phyloP scores from a whole-genome alignment of 2,113 vertebrate species.

The Equus quagga region DNA sequence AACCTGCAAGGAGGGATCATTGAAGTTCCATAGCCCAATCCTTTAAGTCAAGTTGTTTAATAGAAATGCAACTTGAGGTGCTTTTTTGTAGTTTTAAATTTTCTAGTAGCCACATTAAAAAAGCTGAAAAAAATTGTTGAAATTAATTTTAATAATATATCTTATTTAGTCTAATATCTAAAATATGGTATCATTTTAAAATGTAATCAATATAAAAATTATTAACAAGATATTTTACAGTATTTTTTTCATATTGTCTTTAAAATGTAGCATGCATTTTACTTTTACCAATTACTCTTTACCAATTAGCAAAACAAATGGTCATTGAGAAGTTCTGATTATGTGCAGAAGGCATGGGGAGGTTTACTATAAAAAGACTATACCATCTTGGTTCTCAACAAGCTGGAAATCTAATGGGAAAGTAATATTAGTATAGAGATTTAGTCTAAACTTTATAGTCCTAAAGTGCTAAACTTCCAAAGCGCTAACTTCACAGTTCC shows the following conservation, averaged over 20 bases:
- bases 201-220: background rate
- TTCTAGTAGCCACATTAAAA: background rate
- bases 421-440: background rate
- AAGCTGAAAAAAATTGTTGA: background rate
- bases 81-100: background rate
- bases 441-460: background rate
- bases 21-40: background rate
- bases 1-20: background rate
- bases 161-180: background rate
- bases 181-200: background rate
- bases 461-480: background rate
- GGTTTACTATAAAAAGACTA: background rate
- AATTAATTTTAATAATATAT: conserved; percentile 28
- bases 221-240: background rate
- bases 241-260: background rate
- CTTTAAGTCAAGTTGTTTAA: background rate
- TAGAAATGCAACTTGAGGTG: background rate
- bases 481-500: background rate
- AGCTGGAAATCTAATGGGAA: background rate
- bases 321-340: background rate
- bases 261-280: background rate
- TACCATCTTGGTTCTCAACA: background rate
- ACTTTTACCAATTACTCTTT: background rate
- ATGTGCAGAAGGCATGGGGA: background rate
- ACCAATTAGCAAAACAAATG: background rate